A percentile compares a stretch with the other conserved stretches of the same genome.
phyloP scores from a whole-genome alignment of 2,113 vertebrate species.

The Corydoras sp. region DNA sequence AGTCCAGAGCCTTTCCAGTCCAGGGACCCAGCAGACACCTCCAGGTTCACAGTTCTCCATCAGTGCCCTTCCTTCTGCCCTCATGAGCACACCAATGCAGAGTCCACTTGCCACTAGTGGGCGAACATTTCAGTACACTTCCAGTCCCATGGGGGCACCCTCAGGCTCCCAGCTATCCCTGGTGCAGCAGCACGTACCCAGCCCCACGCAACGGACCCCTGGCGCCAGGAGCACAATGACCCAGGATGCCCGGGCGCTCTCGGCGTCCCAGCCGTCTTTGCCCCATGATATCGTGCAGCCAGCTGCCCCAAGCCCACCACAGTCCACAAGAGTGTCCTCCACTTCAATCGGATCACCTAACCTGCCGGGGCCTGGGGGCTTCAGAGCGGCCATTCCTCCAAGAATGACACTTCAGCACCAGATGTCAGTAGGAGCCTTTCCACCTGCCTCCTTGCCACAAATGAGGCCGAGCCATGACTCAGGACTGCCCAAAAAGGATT shows the following conservation, averaged over 20 bases:
- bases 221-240: slow-evolving; percentile 79
- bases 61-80: slow-evolving; percentile 61
- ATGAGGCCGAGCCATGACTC: slow-evolving; percentile 61
- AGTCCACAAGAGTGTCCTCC: slow-evolving; percentile 70
- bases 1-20: slow-evolving; percentile 70
- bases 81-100: slow-evolving; percentile 71
- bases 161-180: slow-evolving; percentile 83
- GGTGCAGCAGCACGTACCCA: slow-evolving; percentile 66
- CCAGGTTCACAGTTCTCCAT: slow-evolving; percentile 54
- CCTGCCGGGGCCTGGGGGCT: slow-evolving; percentile 36
- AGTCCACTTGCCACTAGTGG: slow-evolving; percentile 68
- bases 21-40: slow-evolving; percentile 53
- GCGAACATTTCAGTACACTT: slow-evolving; percentile 76
- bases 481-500: slow-evolving; percentile 69
- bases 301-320: slow-evolving; percentile 68
- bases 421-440: slow-evolving; percentile 66
- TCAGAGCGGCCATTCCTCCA: slow-evolving; percentile 58
- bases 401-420: slow-evolving; percentile 72
- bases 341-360: slow-evolving; percentile 68
- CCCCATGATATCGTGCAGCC: slow-evolving; percentile 72
- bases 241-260: slow-evolving; percentile 82
- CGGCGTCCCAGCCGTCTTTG: slow-evolving; percentile 88
- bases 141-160: slow-evolving; percentile 54
- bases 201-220: slow-evolving; percentile 69
- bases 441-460: slow-evolving; percentile 49